phyloP scores from a whole-genome alignment of 2,888 invertebrate genomes.

The Sericinus montela region DNA sequence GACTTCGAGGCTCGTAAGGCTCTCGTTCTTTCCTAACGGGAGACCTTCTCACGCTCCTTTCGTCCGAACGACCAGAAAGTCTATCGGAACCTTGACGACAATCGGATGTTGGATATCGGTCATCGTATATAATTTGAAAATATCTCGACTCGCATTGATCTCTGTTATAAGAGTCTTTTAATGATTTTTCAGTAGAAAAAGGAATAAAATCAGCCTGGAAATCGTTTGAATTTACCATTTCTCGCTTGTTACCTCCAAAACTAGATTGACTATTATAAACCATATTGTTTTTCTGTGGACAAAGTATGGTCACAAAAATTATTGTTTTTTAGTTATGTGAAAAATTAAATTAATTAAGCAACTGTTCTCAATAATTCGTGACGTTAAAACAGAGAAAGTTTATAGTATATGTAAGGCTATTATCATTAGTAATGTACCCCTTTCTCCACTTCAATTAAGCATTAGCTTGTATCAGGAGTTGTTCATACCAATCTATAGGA shows the following conservation, averaged over 20 bases:
- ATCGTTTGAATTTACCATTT: not conserved
- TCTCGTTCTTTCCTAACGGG: conserved; percentile 3
- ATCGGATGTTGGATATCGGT: not conserved
- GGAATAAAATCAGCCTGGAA: conserved; percentile 1
- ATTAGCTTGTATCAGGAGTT: no score
- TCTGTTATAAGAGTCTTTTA: not conserved
- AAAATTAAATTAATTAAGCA: not conserved
- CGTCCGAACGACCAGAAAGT: not conserved
- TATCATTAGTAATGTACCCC: no score
- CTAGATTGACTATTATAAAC: not conserved
- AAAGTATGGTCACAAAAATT: conserved; percentile 13
- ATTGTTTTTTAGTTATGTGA: no score
- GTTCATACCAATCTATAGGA: no score
- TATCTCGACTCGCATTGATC: not conserved
- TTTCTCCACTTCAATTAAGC: no score
- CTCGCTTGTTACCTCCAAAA: not conserved
- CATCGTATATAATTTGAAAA: conserved; percentile 3
- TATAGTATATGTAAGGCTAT: no score
- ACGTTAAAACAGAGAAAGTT: no score
- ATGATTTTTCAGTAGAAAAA: not conserved
- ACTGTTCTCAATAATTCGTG: no score
- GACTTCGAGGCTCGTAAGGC: not conserved
- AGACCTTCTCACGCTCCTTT: not conserved
- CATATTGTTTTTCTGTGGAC: conserved; percentile 13
- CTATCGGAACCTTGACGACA: not conserved